Conservation (phyloP, 2,888 invertebrate species). For the Crossocerus cetratus region DNA sequence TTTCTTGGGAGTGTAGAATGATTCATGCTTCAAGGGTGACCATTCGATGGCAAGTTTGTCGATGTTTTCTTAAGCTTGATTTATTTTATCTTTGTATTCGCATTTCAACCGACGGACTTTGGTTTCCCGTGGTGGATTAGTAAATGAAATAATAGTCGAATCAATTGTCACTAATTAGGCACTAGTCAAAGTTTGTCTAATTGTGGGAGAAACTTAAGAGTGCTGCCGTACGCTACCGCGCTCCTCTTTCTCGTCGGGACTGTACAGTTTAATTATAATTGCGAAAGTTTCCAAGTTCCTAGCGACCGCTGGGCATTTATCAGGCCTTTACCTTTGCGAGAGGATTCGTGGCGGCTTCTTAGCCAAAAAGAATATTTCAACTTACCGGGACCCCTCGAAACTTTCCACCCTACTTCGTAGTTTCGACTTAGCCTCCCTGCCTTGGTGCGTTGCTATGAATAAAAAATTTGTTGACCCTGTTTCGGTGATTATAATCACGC, state of each 20-base stretch:
- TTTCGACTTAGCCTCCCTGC: too few relatives aligned
- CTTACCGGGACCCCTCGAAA: constrained; percentile 41
- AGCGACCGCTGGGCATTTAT: constrained; percentile 40
- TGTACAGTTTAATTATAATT: constrained; percentile 53
- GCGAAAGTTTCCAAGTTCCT: constrained; percentile 40
- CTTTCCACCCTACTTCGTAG: constrained; percentile 10
- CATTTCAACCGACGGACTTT: too few relatives aligned
- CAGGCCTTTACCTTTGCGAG: constrained; percentile 47
- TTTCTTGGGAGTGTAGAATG: background rate
- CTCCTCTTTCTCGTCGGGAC: constrained; percentile 18
- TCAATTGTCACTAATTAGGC: too few relatives aligned
- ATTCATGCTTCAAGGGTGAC: background rate
- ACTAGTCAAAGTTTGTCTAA: too few relatives aligned
- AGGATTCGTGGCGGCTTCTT: constrained; percentile 41
- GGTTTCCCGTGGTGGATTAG: too few relatives aligned
- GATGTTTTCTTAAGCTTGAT: too few relatives aligned
- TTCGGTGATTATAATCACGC: too few relatives aligned
- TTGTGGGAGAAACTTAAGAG: background rate
- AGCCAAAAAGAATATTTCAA: constrained; percentile 45
- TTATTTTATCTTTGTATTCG: too few relatives aligned
- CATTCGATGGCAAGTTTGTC: too few relatives aligned
- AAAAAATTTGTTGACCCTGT: constrained; percentile 14
- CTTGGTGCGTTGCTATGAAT: constrained; percentile 2
- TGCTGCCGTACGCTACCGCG: constrained; percentile 33
- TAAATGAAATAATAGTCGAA: too few relatives aligned